phyloP scores from a whole-genome alignment of 2,113 vertebrate species.

The Fregata magnificens region DNA sequence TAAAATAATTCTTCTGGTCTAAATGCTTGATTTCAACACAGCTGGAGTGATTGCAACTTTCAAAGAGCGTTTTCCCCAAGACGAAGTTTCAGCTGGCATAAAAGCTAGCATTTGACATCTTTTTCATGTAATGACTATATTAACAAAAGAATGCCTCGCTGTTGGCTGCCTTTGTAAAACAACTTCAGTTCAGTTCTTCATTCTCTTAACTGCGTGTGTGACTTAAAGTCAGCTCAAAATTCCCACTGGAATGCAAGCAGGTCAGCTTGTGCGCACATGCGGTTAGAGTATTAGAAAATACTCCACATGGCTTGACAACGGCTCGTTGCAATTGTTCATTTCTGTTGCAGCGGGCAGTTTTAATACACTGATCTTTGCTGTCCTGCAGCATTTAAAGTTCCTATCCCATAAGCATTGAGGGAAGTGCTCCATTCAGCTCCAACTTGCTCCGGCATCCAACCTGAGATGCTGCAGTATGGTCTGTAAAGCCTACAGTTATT shows the following conservation, averaged over 20 bases:
- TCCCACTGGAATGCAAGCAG: constrained; percentile 27
- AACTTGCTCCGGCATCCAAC: neutral
- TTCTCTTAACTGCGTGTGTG: neutral
- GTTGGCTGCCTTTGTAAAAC: constrained; percentile 38
- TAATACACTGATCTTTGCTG: neutral
- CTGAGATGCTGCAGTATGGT: neutral
- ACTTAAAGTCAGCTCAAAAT: neutral
- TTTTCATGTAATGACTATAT: constrained; percentile 19
- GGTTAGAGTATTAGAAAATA: neutral
- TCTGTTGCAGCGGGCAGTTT: neutral
- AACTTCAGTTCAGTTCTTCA: neutral
- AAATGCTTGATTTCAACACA: neutral
- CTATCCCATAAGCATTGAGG: neutral
- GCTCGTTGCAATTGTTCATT: neutral
- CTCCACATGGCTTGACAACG: neutral
- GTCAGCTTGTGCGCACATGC: neutral
- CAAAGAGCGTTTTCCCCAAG: constrained; percentile 42
- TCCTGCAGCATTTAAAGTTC: neutral
- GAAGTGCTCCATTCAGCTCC: rapidly evolving
- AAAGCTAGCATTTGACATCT: constrained; percentile 50
- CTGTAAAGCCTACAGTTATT: neutral
- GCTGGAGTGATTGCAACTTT: neutral
- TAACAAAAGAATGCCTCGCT: constrained; percentile 26
- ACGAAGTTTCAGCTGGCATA: neutral
- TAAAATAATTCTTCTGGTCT: neutral